Conservation (phyloP, 1,140 invertebrate species). For the Pseudomyrmex gracilis region DNA sequence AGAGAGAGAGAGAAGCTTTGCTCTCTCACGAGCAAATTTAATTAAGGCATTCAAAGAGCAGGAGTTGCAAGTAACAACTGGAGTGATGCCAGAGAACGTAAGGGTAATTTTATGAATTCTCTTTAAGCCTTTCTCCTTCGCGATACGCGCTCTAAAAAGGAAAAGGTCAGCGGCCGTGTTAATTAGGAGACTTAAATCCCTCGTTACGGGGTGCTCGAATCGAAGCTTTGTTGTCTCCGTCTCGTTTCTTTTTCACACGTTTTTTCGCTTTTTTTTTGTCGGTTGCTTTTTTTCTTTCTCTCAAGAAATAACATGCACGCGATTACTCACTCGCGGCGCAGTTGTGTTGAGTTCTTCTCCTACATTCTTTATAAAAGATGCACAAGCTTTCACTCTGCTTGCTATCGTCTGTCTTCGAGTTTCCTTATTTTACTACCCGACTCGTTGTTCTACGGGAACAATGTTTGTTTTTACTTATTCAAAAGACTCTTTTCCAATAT, state of each 20-base stretch:
- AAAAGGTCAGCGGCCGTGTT: constrained; percentile 9
- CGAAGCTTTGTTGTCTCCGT: constrained; percentile 31
- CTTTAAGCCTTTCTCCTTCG: neutral
- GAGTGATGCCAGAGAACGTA: neutral
- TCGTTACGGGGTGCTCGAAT: constrained; percentile 11
- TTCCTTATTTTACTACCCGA: constrained; percentile 40
- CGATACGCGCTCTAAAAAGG: neutral
- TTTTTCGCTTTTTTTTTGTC: neutral
- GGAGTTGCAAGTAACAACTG: neutral
- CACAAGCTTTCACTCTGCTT: constrained; percentile 60
- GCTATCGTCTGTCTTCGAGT: constrained; percentile 29
- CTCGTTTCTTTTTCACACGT: constrained; percentile 7
- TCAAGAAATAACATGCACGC: constrained; percentile 14
- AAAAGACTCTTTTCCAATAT: neutral
- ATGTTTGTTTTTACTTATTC: constrained; percentile 25
- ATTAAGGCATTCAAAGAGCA: constrained; percentile 35
- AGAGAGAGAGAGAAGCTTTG: neutral
- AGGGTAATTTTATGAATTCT: constrained; percentile 35
- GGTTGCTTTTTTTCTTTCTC: neutral
- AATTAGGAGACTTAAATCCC: constrained; percentile 60
- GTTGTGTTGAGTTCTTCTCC: constrained; percentile 25
- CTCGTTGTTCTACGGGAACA: neutral
- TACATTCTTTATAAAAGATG: constrained; percentile 70
- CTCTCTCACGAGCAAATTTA: constrained; percentile 13
- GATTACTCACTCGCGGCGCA: constrained; percentile 57